Conservation (phyloP, 2,888 invertebrate genomes). For the Podabrus alpinus region DNA sequence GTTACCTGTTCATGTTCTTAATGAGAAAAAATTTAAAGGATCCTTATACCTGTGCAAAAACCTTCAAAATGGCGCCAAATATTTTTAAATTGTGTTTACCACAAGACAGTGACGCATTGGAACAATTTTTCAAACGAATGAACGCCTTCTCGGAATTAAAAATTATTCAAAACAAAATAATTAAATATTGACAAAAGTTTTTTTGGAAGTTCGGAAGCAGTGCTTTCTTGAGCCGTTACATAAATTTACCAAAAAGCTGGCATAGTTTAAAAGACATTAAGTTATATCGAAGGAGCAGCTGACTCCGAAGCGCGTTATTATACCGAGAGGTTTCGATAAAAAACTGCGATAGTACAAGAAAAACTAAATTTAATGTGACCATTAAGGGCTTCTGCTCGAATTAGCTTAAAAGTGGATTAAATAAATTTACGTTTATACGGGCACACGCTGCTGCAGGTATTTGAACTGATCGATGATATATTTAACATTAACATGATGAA, state of each 20-base stretch:
- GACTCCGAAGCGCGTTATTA: slow-evolving; percentile 27
- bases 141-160: not conserved
- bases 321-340: slow-evolving; percentile 20
- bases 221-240: slow-evolving; percentile 25
- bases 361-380: slow-evolving; percentile 22
- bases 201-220: slow-evolving; percentile 7
- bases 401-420: slow-evolving; percentile 23
- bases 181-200: not conserved
- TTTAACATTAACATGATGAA: not conserved
- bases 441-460: not conserved
- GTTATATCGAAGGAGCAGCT: slow-evolving; percentile 33
- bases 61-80: slow-evolving; percentile 43
- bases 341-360: slow-evolving; percentile 26
- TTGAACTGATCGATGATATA: not conserved
- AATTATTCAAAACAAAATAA: not conserved
- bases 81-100: slow-evolving; percentile 22
- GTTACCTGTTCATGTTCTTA: slow-evolving; percentile 42
- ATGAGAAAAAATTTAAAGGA: slow-evolving; percentile 47
- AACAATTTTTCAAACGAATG: not conserved
- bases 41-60: slow-evolving; percentile 42
- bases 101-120: not conserved
- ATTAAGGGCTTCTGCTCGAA: slow-evolving; percentile 18
- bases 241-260: slow-evolving; percentile 31
- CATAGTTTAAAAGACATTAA: slow-evolving; percentile 40
- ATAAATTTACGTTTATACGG: slow-evolving; percentile 6